Base-by-base conservation (phyloP, 2,113 vertebrate genomes). In the Fukomys damarensis region DNA sequence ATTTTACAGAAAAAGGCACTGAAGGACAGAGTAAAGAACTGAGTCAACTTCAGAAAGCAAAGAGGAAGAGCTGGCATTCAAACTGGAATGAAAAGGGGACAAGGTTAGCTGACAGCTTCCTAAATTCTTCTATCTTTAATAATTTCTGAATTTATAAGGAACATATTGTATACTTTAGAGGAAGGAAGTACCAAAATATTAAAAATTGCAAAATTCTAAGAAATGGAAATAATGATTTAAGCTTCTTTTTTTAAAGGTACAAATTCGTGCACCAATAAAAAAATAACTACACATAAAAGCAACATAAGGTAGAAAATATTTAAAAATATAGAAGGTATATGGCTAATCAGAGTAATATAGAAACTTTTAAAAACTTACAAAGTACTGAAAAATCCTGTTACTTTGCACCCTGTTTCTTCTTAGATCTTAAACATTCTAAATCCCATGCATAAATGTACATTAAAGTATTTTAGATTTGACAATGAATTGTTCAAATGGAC, bases 381-480 rank as follows among this genome's bases (percentile, higher is more conserved):
- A 96, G 77, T 89, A 13, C 82, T 77, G 92, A 30, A 97, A 97
- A 91, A 86, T 86, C 8, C 17, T 85, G 2, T 90, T 92, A 90
- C 46, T 59, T 85, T 79, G 46, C 17, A 86, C 59, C 49, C 49
- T 5, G 35, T n/a, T 84, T 38, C 17, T 82, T 82, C 90, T 65
- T 76, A 92, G 83, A 94, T 95, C 43, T 2, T 92, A 88, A 93
- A 52, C 52, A 89, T 72, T 81, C 14, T 70, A 92, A 96, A 93
- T 72, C 35, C 92, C 89, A 76, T 84, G 68, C 16, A 61, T 46
- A 88, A 89, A 74, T 89, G 38, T 89, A 89, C 38, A 61, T 19
- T 68, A 93, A 93, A 61, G n/a, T 96, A 94, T 94, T 96, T 95
- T 82, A 93, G 59, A 95, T 79, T 86, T 93, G 83, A 90, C 43